Evolutionary conservation across 1,140 invertebrate species (phyloP).

Genomic region (Metaphire vulgaris): DNA sequence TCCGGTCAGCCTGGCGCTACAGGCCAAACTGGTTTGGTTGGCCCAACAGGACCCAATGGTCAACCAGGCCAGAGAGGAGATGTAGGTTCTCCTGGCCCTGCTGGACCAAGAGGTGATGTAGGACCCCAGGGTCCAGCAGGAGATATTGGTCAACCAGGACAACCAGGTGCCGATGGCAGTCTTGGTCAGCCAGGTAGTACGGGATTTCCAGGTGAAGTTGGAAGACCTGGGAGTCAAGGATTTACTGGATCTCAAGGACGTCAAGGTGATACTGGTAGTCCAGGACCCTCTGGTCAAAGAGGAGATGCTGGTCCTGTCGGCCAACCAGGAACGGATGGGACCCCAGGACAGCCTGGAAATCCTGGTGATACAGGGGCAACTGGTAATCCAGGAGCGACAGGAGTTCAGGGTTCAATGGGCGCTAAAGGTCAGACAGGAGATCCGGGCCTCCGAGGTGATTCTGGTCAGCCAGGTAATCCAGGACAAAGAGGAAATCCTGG

Average conservation of each 20-base stretch:
- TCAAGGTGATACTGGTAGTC: conserved; percentile 8
- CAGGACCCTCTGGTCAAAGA: conserved; percentile 20
- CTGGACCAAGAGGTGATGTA: background rate
- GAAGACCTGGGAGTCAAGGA: conserved; percentile 18
- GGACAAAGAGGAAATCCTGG: background rate
- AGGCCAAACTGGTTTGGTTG: conserved; percentile 20
- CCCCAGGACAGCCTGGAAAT: conserved; percentile 10
- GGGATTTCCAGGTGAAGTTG: background rate
- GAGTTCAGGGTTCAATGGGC: conserved; percentile 14
- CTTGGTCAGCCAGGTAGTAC: conserved; percentile 2
- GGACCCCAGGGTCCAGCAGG: background rate
- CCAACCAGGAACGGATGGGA: conserved; percentile 7
- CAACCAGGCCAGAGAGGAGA: conserved; percentile 3
- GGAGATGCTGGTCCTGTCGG: conserved; percentile 21
- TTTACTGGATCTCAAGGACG: conserved; percentile 18
- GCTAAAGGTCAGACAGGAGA: background rate
- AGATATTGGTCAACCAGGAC: background rate
- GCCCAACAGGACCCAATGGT: conserved; percentile 14
- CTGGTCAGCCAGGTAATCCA: background rate
- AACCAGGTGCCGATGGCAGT: conserved; percentile 10
- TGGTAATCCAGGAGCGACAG: conserved; percentile 14
- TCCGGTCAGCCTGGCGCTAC: conserved; percentile 14
- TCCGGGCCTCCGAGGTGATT: background rate
- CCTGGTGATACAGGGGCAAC: conserved; percentile 7
- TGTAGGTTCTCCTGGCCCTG: background rate